These are phyloP conservation scores for Parazoanthus swiftii DNA, from an alignment of 92 coral and sea anemone genomes.

Conservation along the genomic window DNA sequence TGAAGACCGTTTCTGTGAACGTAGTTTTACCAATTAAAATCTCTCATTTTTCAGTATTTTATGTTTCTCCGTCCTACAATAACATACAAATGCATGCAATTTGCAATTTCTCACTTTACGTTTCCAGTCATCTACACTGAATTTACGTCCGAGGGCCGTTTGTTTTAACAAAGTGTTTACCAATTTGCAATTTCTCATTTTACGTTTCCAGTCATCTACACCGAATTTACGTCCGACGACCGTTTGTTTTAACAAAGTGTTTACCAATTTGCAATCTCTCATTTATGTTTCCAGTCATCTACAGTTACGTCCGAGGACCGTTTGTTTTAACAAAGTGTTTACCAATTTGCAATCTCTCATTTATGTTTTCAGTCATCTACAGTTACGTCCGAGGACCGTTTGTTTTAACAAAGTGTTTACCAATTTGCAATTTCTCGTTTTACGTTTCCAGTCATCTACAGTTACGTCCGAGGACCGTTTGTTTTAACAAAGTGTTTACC, in stretches of 20 bases:
- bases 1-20: too few relatives aligned
- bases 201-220: slow-evolving; percentile 72
- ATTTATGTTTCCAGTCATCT: slow-evolving; percentile 64
- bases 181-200: too few relatives aligned
- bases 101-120: not conserved
- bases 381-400: slow-evolving; percentile 96
- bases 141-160: slow-evolving; percentile 91
- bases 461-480: slow-evolving; percentile 88
- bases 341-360: too few relatives aligned
- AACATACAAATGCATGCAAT: too few relatives aligned
- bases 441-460: slow-evolving; percentile 75
- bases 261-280: too few relatives aligned
- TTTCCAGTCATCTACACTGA: slow-evolving; percentile 83
- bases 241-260: slow-evolving; percentile 60
- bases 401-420: slow-evolving; percentile 40
- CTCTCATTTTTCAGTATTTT: too few relatives aligned
- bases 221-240: slow-evolving; percentile 96
- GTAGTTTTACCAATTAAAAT: too few relatives aligned
- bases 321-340: slow-evolving; percentile 51
- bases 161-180: slow-evolving; percentile 37
- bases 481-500: not conserved
- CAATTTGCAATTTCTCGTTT: too few relatives aligned
- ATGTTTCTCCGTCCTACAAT: too few relatives aligned
- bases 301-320: slow-evolving; percentile 93
- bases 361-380: slow-evolving; percentile 71